Evolutionary conservation across 2,113 vertebrate genomes (phyloP), one percentile per base, ranked within the genome.

Genomic region (Panthera tigris): DNA sequence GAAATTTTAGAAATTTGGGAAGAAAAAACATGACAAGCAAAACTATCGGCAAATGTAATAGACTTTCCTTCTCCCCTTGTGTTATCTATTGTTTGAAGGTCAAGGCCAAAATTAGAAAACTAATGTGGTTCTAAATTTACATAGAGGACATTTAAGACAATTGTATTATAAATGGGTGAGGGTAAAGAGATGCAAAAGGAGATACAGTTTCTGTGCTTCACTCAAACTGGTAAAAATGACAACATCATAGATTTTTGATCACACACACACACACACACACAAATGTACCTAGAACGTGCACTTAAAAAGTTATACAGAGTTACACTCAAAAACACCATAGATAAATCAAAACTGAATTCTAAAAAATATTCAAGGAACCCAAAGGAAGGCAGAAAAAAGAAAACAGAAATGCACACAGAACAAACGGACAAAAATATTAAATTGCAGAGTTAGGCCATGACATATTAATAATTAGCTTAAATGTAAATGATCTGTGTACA

Each of bases 201-300:
- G 25, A 18, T 78, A 69, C 29, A 61, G 4, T 71, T 39, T 95
- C 61, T 69, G 71, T 29, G 74, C 63, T 50, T 91, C 48, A 87
- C n/a, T 66, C 48, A 68, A 95, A 95, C 12, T 78, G 50, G 50
- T 91, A 79, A 91, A 91, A 95, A 85, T 48, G 45, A 76, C 52
- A 74, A 41, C 18, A 27, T 39, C 25, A 39, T 33, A 81, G 19
- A 63, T n/a, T 87, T 71, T 85, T 39, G 16, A 63, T 83, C 33
- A 83, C 14, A 74, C 29, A 50, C 69, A 65, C 11, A 14, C 25
- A 10, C 45, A 87, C 50, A 15, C 25, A 10, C 45, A 87, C 50
- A 52, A 50, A 65, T 50, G 27, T 63, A 93, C 57, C n/a, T 45
- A 96, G 2, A 68, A 9, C 31, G 82, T 9, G 2, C 52, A 76